Percentiles rank a stretch among this genome's conserved stretches.
These are phyloP conservation scores for Xanthorhoe spadicearia DNA, from an alignment of 2,888 invertebrate genomes.

Conservation along the genomic window DNA sequence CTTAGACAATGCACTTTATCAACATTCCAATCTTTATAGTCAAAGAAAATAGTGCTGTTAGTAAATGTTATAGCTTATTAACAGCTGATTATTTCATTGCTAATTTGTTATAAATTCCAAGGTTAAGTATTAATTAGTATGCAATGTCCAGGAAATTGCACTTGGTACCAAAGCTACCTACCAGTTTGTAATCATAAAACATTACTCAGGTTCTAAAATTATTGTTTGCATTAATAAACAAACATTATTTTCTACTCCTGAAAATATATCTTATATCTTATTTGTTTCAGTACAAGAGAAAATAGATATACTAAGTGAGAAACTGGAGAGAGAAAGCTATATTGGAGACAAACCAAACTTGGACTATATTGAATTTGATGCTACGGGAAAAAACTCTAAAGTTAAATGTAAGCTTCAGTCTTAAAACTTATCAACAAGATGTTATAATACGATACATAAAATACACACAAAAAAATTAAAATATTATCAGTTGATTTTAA, in stretches of 20 bases:
- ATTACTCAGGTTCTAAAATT: background rate
- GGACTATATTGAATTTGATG: conserved; percentile 86
- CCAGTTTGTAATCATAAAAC: background rate
- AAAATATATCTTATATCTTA: background rate
- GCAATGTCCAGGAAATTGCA: conserved; percentile 17
- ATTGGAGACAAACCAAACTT: conserved; percentile 84
- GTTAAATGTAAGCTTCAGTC: conserved; percentile 86
- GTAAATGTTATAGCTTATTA: background rate
- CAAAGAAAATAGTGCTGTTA: background rate
- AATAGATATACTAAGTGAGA: conserved; percentile 92
- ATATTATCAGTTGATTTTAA: background rate
- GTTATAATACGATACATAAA: background rate
- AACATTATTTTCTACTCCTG: background rate
- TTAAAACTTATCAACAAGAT: background rate
- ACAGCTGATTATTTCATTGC: background rate
- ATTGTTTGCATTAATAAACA: background rate
- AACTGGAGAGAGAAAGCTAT: conserved; percentile 89
- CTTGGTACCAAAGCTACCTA: background rate
- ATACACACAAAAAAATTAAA: background rate
- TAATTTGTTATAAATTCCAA: background rate
- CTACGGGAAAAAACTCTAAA: conserved; percentile 82
- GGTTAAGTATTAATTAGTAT: background rate
- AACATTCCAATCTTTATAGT: conserved; percentile 7
- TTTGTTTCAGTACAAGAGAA: conserved; percentile 91
- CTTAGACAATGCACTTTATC: conserved; percentile 10